Evolutionary conservation across 2,797 vertebrate genomes (phyloP).

Genomic region (Australoheros facetus): DNA sequence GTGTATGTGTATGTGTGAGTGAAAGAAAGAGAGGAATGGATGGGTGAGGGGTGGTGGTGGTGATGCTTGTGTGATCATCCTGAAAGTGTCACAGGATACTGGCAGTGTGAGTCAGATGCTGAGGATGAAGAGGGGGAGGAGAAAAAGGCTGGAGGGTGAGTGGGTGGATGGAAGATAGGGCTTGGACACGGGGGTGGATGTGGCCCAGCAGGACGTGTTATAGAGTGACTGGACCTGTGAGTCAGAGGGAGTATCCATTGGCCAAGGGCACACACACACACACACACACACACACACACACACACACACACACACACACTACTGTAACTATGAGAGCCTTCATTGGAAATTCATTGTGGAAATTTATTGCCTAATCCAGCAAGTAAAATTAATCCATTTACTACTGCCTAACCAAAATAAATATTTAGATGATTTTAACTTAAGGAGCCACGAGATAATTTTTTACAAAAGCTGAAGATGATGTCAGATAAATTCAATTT

Average conservation of each 20-base stretch:
- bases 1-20: slow-evolving; percentile 11
- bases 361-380: neutral
- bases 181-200: slow-evolving; percentile 6
- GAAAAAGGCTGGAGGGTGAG: slow-evolving; percentile 24
- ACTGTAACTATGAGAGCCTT: neutral
- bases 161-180: slow-evolving; percentile 7
- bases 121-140: slow-evolving; percentile 54
- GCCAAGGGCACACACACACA: slow-evolving; percentile 10
- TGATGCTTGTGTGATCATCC: slow-evolving; percentile 56
- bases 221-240: slow-evolving; percentile 65
- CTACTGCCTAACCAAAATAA: neutral
- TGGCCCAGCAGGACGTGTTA: slow-evolving; percentile 22
- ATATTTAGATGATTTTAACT: neutral
- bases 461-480: neutral
- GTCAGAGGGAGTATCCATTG: slow-evolving; percentile 68
- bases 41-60: neutral
- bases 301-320: neutral
- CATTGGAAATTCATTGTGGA: neutral
- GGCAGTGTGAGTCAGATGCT: slow-evolving; percentile 78
- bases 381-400: neutral
- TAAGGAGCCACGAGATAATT: neutral
- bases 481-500: neutral
- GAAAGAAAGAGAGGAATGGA: neutral
- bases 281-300: neutral
- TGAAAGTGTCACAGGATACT: slow-evolving; percentile 76